Evolutionary conservation across 2,113 vertebrate genomes (phyloP), one percentile per base, ranked within the genome.

Genomic region (Acanthochromis polyacanthus): DNA sequence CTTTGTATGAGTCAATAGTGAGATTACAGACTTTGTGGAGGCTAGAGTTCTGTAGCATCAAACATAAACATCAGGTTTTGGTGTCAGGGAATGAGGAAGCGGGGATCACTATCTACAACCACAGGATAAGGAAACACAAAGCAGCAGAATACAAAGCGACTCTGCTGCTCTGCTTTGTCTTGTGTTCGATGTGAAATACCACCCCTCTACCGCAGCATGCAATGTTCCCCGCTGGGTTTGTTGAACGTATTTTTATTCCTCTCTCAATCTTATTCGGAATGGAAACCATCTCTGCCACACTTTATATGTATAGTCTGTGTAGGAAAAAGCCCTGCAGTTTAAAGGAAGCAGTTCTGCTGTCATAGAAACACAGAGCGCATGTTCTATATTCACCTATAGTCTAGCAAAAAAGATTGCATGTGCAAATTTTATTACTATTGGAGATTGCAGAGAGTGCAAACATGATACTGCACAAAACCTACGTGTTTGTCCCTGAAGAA

Each of bases 11-110:
- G 28, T 43, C 40, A 43, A 43, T 43, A 15, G 40, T 15, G 40
- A 43, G 40, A 63, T 32, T 46, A 38, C 40, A 56, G 55, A 15
- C 11, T 57, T 45, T 69, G 45, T 48, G 32, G 28, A 51, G 28
- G 20, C 11, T 64, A 55, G 43, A 62, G 43, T 65, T 57, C 62
- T 30, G 8, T 15, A 40, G 73, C 62, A 28, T 78, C 65, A 55
- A 60, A 46, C 30, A 61, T 53, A 30, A 72, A 75, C 30, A 71
- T 50, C 30, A 12, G 45, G 50, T 50, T 61, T 58, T 40, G 17
- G 9, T 73, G 75, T 70, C 58, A 32, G 14, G 6, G 25, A 53
- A 23, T 17, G 15, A 14, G 30, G 36, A 71, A 62, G 69, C 46
- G 23, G 5, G 58, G 28, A 78, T 45, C 36, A 12, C 43, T 75